A percentile compares a stretch with the other conserved stretches of the same genome.
Conservation (phyloP, 2,888 invertebrate genomes). For the Dynastes tityus region DNA sequence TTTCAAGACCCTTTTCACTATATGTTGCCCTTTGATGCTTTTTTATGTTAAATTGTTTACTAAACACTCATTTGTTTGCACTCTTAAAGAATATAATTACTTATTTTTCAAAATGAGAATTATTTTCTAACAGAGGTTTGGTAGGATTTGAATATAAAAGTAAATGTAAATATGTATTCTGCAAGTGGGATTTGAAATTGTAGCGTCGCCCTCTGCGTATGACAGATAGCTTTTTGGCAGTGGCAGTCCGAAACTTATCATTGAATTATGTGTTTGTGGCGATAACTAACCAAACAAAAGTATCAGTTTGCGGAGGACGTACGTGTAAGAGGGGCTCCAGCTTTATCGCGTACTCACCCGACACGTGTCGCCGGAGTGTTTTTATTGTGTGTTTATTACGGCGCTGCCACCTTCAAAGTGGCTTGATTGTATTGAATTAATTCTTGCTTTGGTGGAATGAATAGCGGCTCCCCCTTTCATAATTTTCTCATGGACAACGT, state of each 20-base stretch:
- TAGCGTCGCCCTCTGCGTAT: constrained; percentile 54
- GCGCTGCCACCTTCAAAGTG: constrained; percentile 65
- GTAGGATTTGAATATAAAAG: not conserved
- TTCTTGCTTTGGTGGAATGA: constrained; percentile 5
- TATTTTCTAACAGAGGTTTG: no score
- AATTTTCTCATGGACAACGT: constrained; percentile 10
- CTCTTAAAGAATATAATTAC: no score
- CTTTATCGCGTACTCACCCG: constrained; percentile 27
- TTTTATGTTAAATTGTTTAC: no score
- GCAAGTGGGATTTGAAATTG: not conserved
- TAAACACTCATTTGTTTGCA: no score
- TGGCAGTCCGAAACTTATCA: constrained; percentile 51
- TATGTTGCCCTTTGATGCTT: no score
- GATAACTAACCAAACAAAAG: constrained; percentile 61
- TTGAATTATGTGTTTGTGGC: constrained; percentile 51
- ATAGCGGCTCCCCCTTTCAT: not conserved
- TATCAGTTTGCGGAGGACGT: constrained; percentile 40
- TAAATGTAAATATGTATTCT: not conserved
- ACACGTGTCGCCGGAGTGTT: constrained; percentile 58
- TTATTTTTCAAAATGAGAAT: no score
- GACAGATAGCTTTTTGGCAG: constrained; percentile 55
- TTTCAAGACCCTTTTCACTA: no score
- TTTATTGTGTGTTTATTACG: constrained; percentile 66
- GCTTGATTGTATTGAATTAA: constrained; percentile 67
- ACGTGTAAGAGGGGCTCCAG: constrained; percentile 51